Base-by-base conservation (phyloP, 2,113 vertebrate genomes). In the Channa argus region DNA sequence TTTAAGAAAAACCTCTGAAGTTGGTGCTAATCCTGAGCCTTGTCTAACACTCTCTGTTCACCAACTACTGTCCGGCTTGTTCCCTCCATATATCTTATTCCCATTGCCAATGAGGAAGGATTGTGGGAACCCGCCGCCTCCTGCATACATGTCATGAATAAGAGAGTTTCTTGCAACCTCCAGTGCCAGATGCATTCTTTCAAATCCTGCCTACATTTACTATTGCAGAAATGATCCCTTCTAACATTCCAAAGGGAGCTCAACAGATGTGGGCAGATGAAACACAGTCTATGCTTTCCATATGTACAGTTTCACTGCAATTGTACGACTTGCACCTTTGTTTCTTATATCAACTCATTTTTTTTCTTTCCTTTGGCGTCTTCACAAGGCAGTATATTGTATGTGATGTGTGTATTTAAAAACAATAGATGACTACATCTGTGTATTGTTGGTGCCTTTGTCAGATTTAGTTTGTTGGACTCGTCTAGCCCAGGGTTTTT, bases 361-460 rank as follows among this genome's bases (percentile, higher is more conserved):
- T 60, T 73, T 74, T 71, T 63, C n/a, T 75, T 84, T 81, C 70
- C 51, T 78, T 77, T 74, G 60, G 86, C 77, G 82, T 84, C 60
- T 82, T 77, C 78, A 78, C 65, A 63, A 80, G 80, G 77, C 83
- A 49, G 55, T 74, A 71, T 90, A 76, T 87, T 73, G 80, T 84
- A 87, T 77, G 86, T 79, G 75, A 82, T 80, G 88, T 92, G 83
- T 86, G 74, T 86, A 59, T 77, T 86, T 87, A 75, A 74, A 76
- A 67, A 64, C 76, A 75, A 82, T 79, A 77, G 60, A 76, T 84
- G 54, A 79, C 63, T 76, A 81, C 86, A 84, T 87, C 60, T 83
- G 82, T 90, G 90, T 91, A 75, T 89, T 90, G 91, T 92, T 44
- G 77, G 87, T 90, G 87, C 90, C 88, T 92, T 91, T 71, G 87